Base-by-base conservation (phyloP, 2,797 vertebrate species). In the Diplodus puntazzo region DNA sequence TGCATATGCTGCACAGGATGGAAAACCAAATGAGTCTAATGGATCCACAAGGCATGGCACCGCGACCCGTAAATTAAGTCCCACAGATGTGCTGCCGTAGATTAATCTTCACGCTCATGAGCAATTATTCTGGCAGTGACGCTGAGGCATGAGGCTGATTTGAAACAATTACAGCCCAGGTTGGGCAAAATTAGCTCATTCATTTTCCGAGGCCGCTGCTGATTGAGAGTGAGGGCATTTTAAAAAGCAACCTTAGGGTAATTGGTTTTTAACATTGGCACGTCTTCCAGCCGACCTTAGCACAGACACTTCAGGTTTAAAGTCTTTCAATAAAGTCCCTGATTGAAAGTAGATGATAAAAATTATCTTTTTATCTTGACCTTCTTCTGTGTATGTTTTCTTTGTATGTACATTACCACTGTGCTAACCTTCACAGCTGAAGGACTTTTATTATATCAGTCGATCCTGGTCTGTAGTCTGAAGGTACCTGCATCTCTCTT, bases 31-130 rank as follows among this genome's bases (percentile, higher is more conserved):
- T 81, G 82, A 85, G 75, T 67, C 81, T 86, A 87, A 92, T 88
- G 87, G 89, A 84, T 88, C 86, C 84, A 84, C 81, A 58, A 87
- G 83, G 88, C 86, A 80, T 46, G 61, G 80, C 79, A 75, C 75
- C 11, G 75, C 45, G 62, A 85, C 90, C 84, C 70, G 67, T 90
- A 90, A 93, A 94, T 93, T 76, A 94, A 91, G 93, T 95, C 89
- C 82, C 85, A 79, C 94, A 94, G 92, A 94, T 94, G 95, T 93
- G 92, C 90, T 87, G 87, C 85, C 94, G 92, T 88, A 94, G 95
- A 95, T 94, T 93, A 92, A 94, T 94, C 92, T 93, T 86, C 79
- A 81, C 59, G 85, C 89, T 93, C 92, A 87, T 57, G 68, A 89
- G 91, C 90, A 92, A 92, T 95, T 95, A 94, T 91, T 89, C 88